These are phyloP conservation scores for Sebastes minor DNA, from an alignment of 2,797 vertebrate species.

Conservation along the genomic window DNA sequence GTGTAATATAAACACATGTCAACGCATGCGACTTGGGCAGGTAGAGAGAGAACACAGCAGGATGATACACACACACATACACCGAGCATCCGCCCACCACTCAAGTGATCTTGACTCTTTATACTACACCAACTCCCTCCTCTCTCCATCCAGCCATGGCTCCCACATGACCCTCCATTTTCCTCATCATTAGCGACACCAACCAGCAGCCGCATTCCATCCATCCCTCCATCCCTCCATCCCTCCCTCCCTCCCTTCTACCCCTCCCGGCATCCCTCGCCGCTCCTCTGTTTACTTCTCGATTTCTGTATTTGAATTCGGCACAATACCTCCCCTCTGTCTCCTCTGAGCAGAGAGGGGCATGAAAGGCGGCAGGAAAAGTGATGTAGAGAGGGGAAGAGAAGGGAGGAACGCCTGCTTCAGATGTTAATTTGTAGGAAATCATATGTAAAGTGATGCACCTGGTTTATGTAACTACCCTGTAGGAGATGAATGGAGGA, in stretches of 20 bases:
- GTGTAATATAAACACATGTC: slow-evolving; percentile 49
- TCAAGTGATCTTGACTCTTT: slow-evolving; percentile 61
- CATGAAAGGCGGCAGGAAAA: neutral
- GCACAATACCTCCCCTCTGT: slow-evolving; percentile 27
- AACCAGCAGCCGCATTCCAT: slow-evolving; percentile 36
- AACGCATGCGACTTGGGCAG: slow-evolving; percentile 17
- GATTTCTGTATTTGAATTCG: slow-evolving; percentile 69
- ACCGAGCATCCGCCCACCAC: slow-evolving; percentile 59
- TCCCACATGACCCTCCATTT: slow-evolving; percentile 78
- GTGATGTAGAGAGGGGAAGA: neutral
- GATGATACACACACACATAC: slow-evolving; percentile 10
- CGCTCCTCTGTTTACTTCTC: slow-evolving; percentile 63
- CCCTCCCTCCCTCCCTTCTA: slow-evolving; percentile 1
- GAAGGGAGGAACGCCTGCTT: slow-evolving; percentile 6
- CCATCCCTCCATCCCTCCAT: slow-evolving; percentile 39
- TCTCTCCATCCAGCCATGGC: slow-evolving; percentile 60
- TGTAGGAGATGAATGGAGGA: slow-evolving; percentile 28
- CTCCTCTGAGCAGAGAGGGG: slow-evolving; percentile 27
- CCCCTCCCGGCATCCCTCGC: slow-evolving; percentile 31
- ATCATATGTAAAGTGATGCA: slow-evolving; percentile 28
- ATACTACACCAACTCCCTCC: slow-evolving; percentile 29
- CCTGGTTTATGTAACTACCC: slow-evolving; percentile 7
- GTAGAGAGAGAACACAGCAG: slow-evolving; percentile 23
- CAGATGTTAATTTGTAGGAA: slow-evolving; percentile 38
- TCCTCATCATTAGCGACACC: slow-evolving; percentile 76